A percentile compares a stretch with the other conserved stretches of the same genome.
Conservation (phyloP, 2,888 invertebrate genomes). For the Gonocerus acuteangulatus region DNA sequence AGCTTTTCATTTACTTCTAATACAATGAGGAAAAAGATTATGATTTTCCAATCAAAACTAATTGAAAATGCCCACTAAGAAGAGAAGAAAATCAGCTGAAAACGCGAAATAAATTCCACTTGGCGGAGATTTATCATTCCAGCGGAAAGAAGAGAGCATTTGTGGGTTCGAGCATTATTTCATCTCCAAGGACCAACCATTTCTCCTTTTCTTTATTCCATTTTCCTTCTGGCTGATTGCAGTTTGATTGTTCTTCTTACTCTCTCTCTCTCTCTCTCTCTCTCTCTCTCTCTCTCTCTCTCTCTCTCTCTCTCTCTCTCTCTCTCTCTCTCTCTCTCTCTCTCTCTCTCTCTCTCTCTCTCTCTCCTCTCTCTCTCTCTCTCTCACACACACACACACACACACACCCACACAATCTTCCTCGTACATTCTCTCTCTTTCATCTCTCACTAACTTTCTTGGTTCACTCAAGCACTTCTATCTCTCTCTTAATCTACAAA, state of each 20-base stretch:
- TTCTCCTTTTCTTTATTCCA: not conserved
- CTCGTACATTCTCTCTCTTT: conserved; percentile 2
- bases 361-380: not conserved
- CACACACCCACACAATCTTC: not conserved
- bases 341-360: conserved; percentile 7
- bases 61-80: not conserved
- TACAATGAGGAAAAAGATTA: too few relatives aligned
- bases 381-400: not conserved
- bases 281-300: conserved; percentile 8
- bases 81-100: not conserved
- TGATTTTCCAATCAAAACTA: not conserved
- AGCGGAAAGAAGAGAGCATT: too few relatives aligned
- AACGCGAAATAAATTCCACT: not conserved
- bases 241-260: not conserved
- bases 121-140: not conserved
- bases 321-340: conserved; percentile 11
- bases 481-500: too few relatives aligned
- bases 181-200: not conserved
- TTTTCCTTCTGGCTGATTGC: not conserved
- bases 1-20: too few relatives aligned
- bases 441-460: not conserved
- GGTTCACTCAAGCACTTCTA: too few relatives aligned
- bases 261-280: conserved; percentile 5
- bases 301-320: conserved; percentile 11
- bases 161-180: too few relatives aligned